Base-by-base conservation (phyloP, 2,888 invertebrate genomes). In the Tholera decimalis region DNA sequence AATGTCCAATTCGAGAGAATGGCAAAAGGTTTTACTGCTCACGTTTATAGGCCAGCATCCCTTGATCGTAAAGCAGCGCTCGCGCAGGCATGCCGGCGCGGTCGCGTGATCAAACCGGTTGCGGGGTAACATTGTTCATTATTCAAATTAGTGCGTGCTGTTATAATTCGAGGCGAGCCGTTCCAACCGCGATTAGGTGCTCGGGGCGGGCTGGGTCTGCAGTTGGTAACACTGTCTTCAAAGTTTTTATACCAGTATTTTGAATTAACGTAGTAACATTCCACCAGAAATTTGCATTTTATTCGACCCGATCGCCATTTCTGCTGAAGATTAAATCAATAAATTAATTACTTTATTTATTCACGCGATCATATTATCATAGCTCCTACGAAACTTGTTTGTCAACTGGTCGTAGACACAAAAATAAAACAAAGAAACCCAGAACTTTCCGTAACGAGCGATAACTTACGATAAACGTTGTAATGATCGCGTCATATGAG, bases 71-170 rank as follows among this genome's bases (percentile, higher is more conserved):
- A 90, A 89, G 77, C 80, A 79, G 83, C 84, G 85, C 83, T 74
- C 61, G 83, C 84, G 85, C 88, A 82, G 85, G 79, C 79, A 69
- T 79, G 77, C 68, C 73, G 71, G 59, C 54, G 59, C 80, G 80
- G 83, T 91, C 88, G 91, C 91, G 91, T 92, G 92, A 91, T 89
- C 84, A 84, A 90, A 93, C 93, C 92, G 92, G 93, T 93, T 88
- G 72, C 82, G 72, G 80, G 89, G 89, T 90, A 91, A 93, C 92
- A 92, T 91, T 92, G 92, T 93, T 92, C 93, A 93, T 93, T 93
- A 94, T 94, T 93, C 91, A 93, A 93, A 93, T 94, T 93, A 93
- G 91, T 92, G 89, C 92, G 90, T 91, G 92, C 88, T 92, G 92
- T 89, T 92, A 91, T 92, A 91, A 91, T 92, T 92, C 88, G 89